Base-by-base conservation (phyloP, 2,888 invertebrate species). In the Epinotia nisella region DNA sequence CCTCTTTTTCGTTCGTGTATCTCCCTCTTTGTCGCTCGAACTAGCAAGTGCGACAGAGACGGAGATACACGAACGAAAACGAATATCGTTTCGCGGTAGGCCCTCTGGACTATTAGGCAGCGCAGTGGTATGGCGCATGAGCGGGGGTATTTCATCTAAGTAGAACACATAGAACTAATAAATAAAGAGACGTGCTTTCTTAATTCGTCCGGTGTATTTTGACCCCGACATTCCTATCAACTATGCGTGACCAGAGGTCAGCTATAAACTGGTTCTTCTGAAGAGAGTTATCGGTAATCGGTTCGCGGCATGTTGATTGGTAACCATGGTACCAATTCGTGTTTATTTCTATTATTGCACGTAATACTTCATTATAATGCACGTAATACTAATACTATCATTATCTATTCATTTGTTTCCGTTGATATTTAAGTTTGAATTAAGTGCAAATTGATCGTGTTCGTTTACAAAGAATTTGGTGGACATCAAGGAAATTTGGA, bases 261-360 rank as follows among this genome's bases (percentile, higher is more conserved):
- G 49, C 15, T n/a, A 3, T 41, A 41, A 11, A 41, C 41, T 41
- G 41, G 41, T 0, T 13, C 41, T 3, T 41, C 41, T 13, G 41
- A 13, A 9, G 13, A 11, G 41, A 41, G 41, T 41, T 41, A 13
- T 41, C 13, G 13, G 41, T 11, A 11, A 11, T 41, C 13, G 11
- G 41, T 1, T 1, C 45, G n/a, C n/a, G 7, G 49, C 49, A 5
- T 60, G 67, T 72, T 73, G 58, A 68, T 41, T 13, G 17, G 72
- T 73, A 9, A 68, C 72, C 72, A 73, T 68, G 62, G 58, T 24
- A 13, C n/a, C 39, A 45, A 10, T 68, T n/a, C 51, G 51, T 68
- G 68, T 68, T 68, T 73, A 68, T 39, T 61, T 66, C 72, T 13
- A 55, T 2, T 59, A 15, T 4, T n/a, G 24, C 39, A 19, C 21